phyloP scores from a whole-genome alignment of 2,888 invertebrate genomes.

The Copidosoma aretas region DNA sequence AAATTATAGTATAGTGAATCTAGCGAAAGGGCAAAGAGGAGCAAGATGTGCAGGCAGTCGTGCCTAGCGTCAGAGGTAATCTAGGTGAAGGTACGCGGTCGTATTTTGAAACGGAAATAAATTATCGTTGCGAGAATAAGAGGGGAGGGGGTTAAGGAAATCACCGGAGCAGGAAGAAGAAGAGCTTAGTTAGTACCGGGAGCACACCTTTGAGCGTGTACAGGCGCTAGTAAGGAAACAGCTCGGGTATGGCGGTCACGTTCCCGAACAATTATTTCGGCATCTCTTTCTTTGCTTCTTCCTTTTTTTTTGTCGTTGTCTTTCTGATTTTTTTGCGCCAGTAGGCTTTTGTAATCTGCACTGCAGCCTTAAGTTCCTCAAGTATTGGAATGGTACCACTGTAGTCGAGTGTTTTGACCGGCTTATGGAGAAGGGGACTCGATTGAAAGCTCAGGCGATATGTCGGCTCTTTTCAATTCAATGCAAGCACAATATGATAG shows the following conservation, averaged over 20 bases:
- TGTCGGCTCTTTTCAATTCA: too few species aligned
- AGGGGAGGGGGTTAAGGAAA: constrained; percentile 30
- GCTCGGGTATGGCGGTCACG: constrained; percentile 58
- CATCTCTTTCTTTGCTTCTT: constrained; percentile 40
- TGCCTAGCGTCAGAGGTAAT: not conserved
- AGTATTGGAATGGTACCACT: too few species aligned
- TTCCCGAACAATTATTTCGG: constrained; percentile 59
- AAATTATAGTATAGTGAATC: constrained; percentile 6
- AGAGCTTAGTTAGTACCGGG: too few species aligned
- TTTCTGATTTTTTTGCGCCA: constrained; percentile 1
- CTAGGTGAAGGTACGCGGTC: not conserved
- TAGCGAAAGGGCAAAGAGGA: constrained; percentile 6
- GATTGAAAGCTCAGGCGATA: too few species aligned
- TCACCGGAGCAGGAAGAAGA: constrained; percentile 16
- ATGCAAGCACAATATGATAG: too few species aligned
- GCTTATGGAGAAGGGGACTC: too few species aligned
- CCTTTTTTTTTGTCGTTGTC: constrained; percentile 1
- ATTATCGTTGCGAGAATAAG: constrained; percentile 13
- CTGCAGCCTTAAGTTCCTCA: not conserved
- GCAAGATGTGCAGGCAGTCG: not conserved
- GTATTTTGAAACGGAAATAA: constrained; percentile 29
- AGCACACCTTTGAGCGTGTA: too few species aligned
- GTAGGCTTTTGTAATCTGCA: constrained; percentile 31
- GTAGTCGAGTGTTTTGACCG: too few species aligned
- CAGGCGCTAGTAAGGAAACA: constrained; percentile 56